Conservation (phyloP, 2,888 invertebrate species). For the Sminthurides aquaticus region DNA sequence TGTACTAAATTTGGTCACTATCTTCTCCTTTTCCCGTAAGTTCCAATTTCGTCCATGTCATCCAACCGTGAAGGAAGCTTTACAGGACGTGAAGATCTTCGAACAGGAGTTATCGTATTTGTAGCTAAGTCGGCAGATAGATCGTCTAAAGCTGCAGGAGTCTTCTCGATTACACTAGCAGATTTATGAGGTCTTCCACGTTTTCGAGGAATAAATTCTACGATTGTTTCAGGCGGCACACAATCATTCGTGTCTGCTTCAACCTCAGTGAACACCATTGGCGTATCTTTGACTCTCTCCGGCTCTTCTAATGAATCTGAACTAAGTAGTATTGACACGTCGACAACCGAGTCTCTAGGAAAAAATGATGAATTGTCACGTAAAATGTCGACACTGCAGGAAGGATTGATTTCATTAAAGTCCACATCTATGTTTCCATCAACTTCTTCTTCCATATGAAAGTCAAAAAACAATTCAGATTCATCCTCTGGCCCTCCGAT, state of each 20-base stretch:
- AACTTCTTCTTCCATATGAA: slow-evolving; percentile 24
- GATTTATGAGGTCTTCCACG: neutral
- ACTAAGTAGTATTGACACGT: slow-evolving; percentile 1
- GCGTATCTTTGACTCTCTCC: neutral
- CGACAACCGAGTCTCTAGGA: neutral
- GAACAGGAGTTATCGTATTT: neutral
- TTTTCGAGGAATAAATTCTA: neutral
- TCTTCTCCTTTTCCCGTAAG: neutral
- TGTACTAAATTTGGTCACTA: slow-evolving; percentile 3
- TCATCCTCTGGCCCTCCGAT: slow-evolving; percentile 19
- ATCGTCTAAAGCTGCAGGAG: neutral
- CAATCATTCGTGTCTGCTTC: neutral
- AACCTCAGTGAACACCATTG: neutral
- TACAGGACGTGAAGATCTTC: slow-evolving; percentile 22
- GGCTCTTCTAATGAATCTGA: slow-evolving; percentile 1
- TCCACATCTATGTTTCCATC: slow-evolving; percentile 21
- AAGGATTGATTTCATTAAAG: slow-evolving; percentile 18
- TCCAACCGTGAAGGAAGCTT: slow-evolving; percentile 22
- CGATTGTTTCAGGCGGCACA: neutral
- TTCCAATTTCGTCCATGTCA: slow-evolving; percentile 9
- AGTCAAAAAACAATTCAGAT: slow-evolving; percentile 20
- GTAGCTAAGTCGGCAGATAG: neutral
- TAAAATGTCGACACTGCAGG: slow-evolving; percentile 2
- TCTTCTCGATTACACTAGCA: neutral
- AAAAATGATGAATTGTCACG: neutral